Percentiles rank a stretch among this genome's conserved stretches.
phyloP scores from a whole-genome alignment of 2,113 vertebrate species.

The Tinamus guttatus region DNA sequence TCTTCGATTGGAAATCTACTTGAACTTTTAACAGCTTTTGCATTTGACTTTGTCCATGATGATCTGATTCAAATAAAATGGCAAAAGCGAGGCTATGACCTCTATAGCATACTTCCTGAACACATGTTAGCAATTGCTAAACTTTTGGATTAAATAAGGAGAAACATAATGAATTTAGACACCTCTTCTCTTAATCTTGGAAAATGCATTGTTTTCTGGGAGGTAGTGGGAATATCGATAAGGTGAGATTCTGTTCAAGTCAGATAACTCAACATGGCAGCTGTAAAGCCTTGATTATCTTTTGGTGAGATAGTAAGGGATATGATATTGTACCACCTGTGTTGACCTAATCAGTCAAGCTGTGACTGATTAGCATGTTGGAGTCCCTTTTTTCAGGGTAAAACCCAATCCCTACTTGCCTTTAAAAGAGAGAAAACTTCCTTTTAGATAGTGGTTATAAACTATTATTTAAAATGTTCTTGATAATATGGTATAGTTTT shows the following conservation, averaged over 20 bases:
- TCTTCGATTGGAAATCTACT: not conserved
- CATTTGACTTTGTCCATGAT: accelerated
- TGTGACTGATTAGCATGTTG: not conserved
- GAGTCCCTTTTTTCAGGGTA: not conserved
- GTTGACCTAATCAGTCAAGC: not conserved
- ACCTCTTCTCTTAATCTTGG: not conserved
- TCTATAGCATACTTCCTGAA: not conserved
- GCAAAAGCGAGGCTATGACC: not conserved
- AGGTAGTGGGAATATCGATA: not conserved
- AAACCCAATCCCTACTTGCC: not conserved
- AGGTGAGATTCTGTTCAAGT: not conserved
- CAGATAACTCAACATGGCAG: not conserved
- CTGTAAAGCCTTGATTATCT: not conserved
- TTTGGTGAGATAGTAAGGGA: not conserved
- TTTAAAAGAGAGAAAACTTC: not conserved
- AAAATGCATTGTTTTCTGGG: not conserved
- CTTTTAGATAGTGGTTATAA: not conserved
- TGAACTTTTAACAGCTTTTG: not conserved
- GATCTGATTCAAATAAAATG: not conserved
- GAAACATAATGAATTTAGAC: not conserved
- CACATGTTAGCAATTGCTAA: not conserved
- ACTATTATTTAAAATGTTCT: not conserved
- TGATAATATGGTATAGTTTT: not conserved
- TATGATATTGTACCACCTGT: not conserved
- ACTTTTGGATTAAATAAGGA: not conserved